Evolutionary conservation across 2,888 invertebrate genomes (phyloP), one percentile per base, ranked within the genome.

Genomic region (Orthosia cruda): DNA sequence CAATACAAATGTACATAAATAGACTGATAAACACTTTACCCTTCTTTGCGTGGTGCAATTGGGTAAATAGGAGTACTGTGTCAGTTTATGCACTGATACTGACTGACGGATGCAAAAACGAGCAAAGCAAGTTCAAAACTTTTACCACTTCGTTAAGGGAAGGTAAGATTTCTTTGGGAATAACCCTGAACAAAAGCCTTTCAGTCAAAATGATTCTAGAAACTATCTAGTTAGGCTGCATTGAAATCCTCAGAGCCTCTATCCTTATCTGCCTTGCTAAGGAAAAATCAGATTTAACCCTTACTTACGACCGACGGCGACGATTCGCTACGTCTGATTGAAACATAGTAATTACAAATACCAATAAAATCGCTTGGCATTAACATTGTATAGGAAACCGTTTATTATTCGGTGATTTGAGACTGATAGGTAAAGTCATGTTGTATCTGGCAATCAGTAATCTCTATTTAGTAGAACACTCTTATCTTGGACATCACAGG

Each of bases 281-380:
- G 11, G 12, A 12, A 32, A 61, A 45, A 61, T 15, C n/a, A 20
- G 20, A 61, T 16, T 45, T 7, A 61, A 20, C 20, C n/a, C 20
- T 45, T 45, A 59, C 13, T 59, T 45, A 3, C 9, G 15, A 20
- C 45, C 5, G 9, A 61, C 4, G 45, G 11, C 45, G 9, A 45
- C 20, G 13, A 78, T 81, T 79, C 70, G 67, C 13, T 13, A 74
- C 54, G 50, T 52, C 45, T 58, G 67, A 68, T 65, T 83, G 61
- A 71, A 81, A 74, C 67, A 74, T 45, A 70, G 71, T 82, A 79
- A 81, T 74, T 82, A 74, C 59, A 78, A 65, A 61, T 64, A 13
- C n/a, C 54, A 40, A 64, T 71, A 65, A 65, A 73, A 59, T 54
- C 20, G 40, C 40, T 49, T 58, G 64, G 15, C 58, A 47, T 71